A percentile compares a stretch with the other conserved stretches of the same genome.
These are phyloP conservation scores for Eupristina koningsbergeri DNA, from an alignment of 1,140 invertebrate genomes.

Conservation along the genomic window DNA sequence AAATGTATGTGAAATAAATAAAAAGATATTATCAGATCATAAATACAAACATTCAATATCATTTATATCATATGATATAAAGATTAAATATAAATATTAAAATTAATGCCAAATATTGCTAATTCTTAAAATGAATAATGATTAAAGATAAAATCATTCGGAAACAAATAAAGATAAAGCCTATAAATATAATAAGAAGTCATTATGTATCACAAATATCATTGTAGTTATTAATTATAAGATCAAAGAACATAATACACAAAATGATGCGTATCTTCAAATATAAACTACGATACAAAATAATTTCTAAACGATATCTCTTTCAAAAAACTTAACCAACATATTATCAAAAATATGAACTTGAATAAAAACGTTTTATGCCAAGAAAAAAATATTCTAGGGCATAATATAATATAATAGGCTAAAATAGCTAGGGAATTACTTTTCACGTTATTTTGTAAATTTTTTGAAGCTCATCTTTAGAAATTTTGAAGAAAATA, in stretches of 20 bases:
- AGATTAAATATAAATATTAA: neutral
- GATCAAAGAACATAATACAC: neutral
- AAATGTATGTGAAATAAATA: constrained; percentile 45
- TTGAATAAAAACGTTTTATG: too few relatives aligned
- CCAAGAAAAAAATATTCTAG: neutral
- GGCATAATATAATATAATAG: neutral
- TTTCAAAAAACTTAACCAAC: constrained; percentile 25
- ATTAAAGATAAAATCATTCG: neutral
- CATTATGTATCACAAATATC: neutral
- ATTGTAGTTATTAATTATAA: neutral
- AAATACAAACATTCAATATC: neutral
- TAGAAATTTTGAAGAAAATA: constrained; percentile 15
- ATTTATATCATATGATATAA: neutral
- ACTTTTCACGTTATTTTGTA: neutral
- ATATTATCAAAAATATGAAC: neutral
- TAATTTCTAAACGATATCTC: neutral
- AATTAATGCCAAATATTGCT: neutral
- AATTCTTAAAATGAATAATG: neutral
- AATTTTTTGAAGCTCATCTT: neutral
- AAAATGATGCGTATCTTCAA: neutral
- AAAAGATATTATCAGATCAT: constrained; percentile 12
- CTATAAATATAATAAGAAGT: neutral
- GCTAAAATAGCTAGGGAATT: neutral
- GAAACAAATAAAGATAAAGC: too few relatives aligned
- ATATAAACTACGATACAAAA: constrained; percentile 9